Conservation (phyloP, 2,797 vertebrate species). For the Amphiprion clarkii region DNA sequence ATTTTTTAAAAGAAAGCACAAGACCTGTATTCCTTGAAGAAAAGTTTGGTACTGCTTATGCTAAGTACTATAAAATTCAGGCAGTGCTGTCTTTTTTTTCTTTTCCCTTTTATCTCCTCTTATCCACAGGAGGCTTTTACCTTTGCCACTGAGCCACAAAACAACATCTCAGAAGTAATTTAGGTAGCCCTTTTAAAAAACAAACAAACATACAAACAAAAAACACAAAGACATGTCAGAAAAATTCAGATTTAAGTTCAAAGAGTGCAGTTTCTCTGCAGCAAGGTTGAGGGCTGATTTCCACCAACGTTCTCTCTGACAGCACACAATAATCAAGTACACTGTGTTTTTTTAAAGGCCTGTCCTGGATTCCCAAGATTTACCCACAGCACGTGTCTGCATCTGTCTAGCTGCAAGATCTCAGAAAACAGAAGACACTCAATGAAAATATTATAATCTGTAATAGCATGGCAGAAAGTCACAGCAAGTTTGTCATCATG, state of each 20-base stretch:
- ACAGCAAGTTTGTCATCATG: slow-evolving; percentile 33
- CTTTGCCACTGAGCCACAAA: slow-evolving; percentile 73
- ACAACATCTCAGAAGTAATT: slow-evolving; percentile 77
- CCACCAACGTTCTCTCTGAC: slow-evolving; percentile 29
- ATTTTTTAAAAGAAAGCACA: slow-evolving; percentile 78
- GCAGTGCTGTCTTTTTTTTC: slow-evolving; percentile 78
- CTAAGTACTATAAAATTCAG: slow-evolving; percentile 82
- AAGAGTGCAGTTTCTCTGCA: slow-evolving; percentile 59
- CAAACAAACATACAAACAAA: background rate
- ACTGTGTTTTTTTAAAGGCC: slow-evolving; percentile 69
- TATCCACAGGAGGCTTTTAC: slow-evolving; percentile 81
- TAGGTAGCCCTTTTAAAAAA: slow-evolving; percentile 72
- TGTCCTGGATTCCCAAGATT: slow-evolving; percentile 52
- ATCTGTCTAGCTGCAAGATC: slow-evolving; percentile 21
- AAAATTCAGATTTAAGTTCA: slow-evolving; percentile 75
- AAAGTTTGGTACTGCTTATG: slow-evolving; percentile 80
- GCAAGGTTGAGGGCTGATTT: slow-evolving; percentile 36
- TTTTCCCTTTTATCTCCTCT: slow-evolving; percentile 73
- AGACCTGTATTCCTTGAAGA: slow-evolving; percentile 82
- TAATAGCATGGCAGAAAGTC: slow-evolving; percentile 21
- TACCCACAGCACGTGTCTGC: slow-evolving; percentile 46
- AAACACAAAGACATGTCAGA: slow-evolving; percentile 62
- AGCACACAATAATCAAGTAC: slow-evolving; percentile 38
- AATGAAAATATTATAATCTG: slow-evolving; percentile 26
- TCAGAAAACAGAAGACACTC: slow-evolving; percentile 30